Conservation (phyloP, 2,797 vertebrate species). For the Melanotaenia trifasciata region DNA sequence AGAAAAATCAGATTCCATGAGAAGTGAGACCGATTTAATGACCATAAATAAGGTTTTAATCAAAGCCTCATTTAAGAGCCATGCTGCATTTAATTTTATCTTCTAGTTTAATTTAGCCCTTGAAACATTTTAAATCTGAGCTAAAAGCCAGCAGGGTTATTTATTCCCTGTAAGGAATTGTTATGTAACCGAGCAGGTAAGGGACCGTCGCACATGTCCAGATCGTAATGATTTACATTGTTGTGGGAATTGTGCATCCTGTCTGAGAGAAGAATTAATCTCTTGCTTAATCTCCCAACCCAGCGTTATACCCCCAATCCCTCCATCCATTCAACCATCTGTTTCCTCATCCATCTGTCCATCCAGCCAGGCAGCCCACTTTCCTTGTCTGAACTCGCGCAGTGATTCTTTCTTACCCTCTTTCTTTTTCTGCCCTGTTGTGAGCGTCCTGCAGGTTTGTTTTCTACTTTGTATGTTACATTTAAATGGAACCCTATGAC, state of each 20-base stretch:
- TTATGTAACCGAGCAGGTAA: slow-evolving; percentile 46
- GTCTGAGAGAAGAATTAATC: slow-evolving; percentile 66
- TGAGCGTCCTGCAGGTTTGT: slow-evolving; percentile 8
- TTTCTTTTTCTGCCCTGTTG: background rate
- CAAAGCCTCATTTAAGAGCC: no score
- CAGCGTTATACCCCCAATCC: slow-evolving; percentile 55
- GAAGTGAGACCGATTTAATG: no score
- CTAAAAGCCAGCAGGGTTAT: no score
- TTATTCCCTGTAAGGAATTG: background rate
- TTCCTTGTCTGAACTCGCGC: slow-evolving; percentile 1
- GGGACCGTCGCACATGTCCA: slow-evolving; percentile 31
- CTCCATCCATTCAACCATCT: slow-evolving; percentile 55
- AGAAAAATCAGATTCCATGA: no score
- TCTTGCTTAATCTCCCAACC: slow-evolving; percentile 57
- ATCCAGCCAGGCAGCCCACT: slow-evolving; percentile 6
- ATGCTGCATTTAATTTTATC: no score
- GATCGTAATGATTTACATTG: slow-evolving; percentile 49
- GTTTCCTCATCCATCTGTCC: slow-evolving; percentile 58
- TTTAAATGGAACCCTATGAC: slow-evolving; percentile 15
- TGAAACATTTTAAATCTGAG: no score
- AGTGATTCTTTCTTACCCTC: background rate
- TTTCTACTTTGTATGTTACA: background rate
- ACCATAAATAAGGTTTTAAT: no score
- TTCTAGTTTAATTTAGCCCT: no score
- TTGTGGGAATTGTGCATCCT: slow-evolving; percentile 35